Percentiles rank a stretch among this genome's conserved stretches.
Conservation (phyloP, 2,113 vertebrate species). For the Tylochromis polylepis region DNA sequence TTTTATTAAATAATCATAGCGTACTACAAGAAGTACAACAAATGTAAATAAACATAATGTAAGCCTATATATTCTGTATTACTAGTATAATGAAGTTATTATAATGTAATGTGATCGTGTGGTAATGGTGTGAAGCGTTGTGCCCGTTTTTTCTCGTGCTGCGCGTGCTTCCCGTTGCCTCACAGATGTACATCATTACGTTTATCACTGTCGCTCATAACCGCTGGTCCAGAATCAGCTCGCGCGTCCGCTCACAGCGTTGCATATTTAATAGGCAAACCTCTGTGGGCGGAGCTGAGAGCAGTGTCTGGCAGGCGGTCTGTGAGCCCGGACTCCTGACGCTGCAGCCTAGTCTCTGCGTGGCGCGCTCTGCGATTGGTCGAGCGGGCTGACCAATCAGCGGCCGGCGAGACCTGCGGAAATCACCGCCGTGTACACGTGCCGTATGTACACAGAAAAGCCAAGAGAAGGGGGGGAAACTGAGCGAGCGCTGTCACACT, state of each 20-base stretch:
- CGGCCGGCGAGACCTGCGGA: not conserved
- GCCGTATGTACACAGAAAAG: slow-evolving; percentile 28
- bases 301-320: not conserved
- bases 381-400: slow-evolving; percentile 48
- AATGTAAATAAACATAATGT: not conserved
- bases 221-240: slow-evolving; percentile 6
- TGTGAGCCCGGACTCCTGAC: not conserved
- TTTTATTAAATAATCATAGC: not conserved
- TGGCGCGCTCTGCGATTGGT: slow-evolving; percentile 41
- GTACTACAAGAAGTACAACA: not conserved
- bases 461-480: not conserved
- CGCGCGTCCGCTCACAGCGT: accelerated
- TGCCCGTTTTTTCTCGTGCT: not conserved
- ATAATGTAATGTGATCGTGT: not conserved
- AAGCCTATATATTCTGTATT: not conserved
- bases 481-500: not conserved
- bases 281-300: not conserved
- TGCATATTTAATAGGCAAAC: not conserved
- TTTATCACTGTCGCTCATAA: not conserved
- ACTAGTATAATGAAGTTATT: not conserved
- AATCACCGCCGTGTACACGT: slow-evolving; percentile 63
- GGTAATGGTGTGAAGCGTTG: not conserved
- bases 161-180: not conserved
- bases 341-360: not conserved
- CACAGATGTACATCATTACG: not conserved